Evolutionary conservation across 2,888 invertebrate species (phyloP).

Genomic region (Stramonita haemastoma): DNA sequence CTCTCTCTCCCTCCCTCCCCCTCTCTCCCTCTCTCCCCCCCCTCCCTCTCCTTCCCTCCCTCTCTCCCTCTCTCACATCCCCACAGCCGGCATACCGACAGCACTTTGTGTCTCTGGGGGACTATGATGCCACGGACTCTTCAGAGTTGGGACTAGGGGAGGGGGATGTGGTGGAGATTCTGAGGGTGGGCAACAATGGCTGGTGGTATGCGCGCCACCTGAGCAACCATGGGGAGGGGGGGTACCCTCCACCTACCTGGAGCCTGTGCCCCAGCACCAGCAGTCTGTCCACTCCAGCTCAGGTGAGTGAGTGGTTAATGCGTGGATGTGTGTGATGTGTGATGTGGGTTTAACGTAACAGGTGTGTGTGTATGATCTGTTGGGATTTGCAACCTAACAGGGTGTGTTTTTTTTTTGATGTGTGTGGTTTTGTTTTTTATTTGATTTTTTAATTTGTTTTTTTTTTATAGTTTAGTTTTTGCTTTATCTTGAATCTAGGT

Average conservation of each 20-base stretch:
- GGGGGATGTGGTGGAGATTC: constrained; percentile 92
- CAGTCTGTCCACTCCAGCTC: constrained; percentile 47
- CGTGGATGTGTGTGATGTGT: background rate
- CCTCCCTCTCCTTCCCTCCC: background rate
- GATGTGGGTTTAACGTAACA: background rate
- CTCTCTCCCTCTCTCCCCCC: too few relatives aligned
- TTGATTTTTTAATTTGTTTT: background rate
- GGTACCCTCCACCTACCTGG: constrained; percentile 94
- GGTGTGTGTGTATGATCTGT: background rate
- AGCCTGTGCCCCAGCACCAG: constrained; percentile 52
- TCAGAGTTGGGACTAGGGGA: constrained; percentile 94
- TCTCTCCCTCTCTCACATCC: background rate
- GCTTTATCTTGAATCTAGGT: background rate
- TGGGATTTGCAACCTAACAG: too few relatives aligned
- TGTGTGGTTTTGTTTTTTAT: too few relatives aligned
- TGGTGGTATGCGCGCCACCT: constrained; percentile 96
- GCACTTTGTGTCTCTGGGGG: constrained; percentile 92
- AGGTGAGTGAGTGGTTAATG: constrained; percentile 37
- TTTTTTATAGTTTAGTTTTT: background rate
- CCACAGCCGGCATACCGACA: constrained; percentile 77
- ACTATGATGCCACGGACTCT: constrained; percentile 93
- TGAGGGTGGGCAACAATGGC: constrained; percentile 95
- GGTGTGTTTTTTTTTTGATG: too few relatives aligned
- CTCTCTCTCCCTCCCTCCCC: background rate
- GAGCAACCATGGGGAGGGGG: constrained; percentile 83